These are phyloP conservation scores for Tinea pellionella DNA, from an alignment of 2,888 invertebrate species.

Conservation along the genomic window DNA sequence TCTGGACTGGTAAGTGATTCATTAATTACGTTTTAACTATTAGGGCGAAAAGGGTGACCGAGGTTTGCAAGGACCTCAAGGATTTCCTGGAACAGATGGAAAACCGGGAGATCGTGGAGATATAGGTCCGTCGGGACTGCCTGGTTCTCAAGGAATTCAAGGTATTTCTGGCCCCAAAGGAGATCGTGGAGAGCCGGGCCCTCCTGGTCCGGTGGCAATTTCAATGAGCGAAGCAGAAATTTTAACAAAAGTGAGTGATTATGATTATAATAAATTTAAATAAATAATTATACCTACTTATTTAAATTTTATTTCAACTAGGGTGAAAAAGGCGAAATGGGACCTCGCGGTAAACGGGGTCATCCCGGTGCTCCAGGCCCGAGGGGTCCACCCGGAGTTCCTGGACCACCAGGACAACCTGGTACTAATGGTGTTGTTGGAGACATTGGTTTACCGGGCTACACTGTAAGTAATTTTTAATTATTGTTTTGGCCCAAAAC, in stretches of 20 bases:
- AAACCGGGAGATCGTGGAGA: constrained; percentile 75
- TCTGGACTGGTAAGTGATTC: background rate
- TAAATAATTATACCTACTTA: background rate
- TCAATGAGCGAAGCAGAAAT: constrained; percentile 71
- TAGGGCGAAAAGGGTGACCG: constrained; percentile 74
- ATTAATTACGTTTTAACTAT: background rate
- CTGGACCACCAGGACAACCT: constrained; percentile 77
- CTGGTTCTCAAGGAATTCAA: constrained; percentile 76
- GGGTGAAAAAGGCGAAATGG: constrained; percentile 60
- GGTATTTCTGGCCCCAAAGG: constrained; percentile 76
- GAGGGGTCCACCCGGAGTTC: constrained; percentile 78
- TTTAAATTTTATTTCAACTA: constrained; percentile 20
- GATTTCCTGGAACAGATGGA: constrained; percentile 75
- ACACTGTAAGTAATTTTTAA: constrained; percentile 68
- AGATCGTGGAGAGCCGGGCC: constrained; percentile 77
- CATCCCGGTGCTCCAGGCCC: constrained; percentile 85
- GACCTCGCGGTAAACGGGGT: constrained; percentile 69
- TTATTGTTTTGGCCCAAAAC: constrained; percentile 13
- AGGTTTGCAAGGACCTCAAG: constrained; percentile 74
- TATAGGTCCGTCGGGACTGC: constrained; percentile 76
- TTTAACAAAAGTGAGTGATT: constrained; percentile 60
- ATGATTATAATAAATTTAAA: background rate
- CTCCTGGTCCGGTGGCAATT: constrained; percentile 73
- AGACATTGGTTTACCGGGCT: constrained; percentile 83
- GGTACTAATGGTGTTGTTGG: constrained; percentile 77